Percentiles rank a stretch among this genome's conserved stretches.
These are phyloP conservation scores for Aphodius granarius DNA, from an alignment of 2,888 invertebrate genomes.

Conservation along the genomic window DNA sequence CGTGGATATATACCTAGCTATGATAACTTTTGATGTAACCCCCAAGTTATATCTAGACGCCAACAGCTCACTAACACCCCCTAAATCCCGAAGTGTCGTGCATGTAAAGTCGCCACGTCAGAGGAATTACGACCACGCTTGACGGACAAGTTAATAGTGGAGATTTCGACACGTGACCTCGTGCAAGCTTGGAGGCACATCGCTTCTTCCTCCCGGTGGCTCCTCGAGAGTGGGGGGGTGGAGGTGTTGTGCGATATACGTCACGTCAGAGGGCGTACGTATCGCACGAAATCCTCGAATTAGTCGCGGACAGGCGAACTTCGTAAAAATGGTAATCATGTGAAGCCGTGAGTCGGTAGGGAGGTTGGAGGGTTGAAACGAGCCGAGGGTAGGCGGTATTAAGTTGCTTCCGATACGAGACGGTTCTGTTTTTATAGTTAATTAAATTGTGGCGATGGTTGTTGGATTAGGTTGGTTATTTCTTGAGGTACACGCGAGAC, in stretches of 20 bases:
- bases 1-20: too few relatives aligned
- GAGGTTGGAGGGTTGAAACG: not conserved
- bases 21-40: too few relatives aligned
- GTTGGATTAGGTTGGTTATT: not conserved
- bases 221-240: too few relatives aligned
- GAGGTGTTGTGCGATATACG: not conserved
- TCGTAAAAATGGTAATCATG: constrained; percentile 7
- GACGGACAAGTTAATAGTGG: constrained; percentile 14
- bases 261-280: not conserved
- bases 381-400: not conserved
- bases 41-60: not conserved
- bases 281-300: constrained; percentile 14
- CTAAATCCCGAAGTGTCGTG: constrained; percentile 4
- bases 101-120: constrained; percentile 4
- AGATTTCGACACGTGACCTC: constrained; percentile 11
- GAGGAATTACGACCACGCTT: constrained; percentile 7
- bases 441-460: not conserved
- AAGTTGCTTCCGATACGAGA: not conserved
- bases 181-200: not conserved
- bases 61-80: not conserved
- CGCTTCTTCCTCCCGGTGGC: not conserved
- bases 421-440: not conserved
- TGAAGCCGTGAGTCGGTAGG: too few relatives aligned
- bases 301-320: constrained; percentile 9
- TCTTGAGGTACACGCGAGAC: not conserved